Conservation (phyloP, 1,140 invertebrate genomes). For the Leptopilina boulardi region DNA sequence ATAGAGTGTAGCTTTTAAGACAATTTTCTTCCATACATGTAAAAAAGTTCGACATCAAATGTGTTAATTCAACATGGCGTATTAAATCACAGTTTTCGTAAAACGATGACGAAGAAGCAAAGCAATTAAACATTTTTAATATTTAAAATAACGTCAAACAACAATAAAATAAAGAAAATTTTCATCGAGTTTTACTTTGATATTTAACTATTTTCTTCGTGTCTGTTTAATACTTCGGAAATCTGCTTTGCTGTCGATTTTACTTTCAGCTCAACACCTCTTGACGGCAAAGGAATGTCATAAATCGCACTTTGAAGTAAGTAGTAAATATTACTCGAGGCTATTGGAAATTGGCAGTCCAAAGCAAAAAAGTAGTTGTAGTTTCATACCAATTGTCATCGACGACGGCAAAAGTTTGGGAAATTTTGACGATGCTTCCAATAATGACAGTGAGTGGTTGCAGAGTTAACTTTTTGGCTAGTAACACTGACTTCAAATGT, state of each 20-base stretch:
- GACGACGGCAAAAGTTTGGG: background rate
- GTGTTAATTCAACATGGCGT: too few relatives aligned
- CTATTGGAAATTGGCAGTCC: too few relatives aligned
- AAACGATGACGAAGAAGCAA: too few relatives aligned
- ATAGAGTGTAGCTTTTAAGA: too few relatives aligned
- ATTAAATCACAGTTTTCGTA: too few relatives aligned
- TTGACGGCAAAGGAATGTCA: background rate
- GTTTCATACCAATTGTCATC: background rate
- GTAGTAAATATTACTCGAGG: background rate
- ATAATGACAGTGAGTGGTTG: background rate
- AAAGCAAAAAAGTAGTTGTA: background rate
- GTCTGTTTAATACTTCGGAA: background rate
- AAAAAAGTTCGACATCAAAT: too few relatives aligned
- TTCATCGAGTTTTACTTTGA: too few relatives aligned
- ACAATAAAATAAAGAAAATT: too few relatives aligned
- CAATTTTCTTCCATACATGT: too few relatives aligned
- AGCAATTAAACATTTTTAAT: too few relatives aligned
- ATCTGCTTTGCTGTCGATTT: background rate
- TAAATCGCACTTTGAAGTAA: background rate
- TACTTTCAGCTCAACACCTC: background rate
- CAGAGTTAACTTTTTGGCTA: background rate
- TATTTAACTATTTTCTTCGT: background rate
- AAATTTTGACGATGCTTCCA: background rate
- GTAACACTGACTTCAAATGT: background rate
- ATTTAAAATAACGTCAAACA: too few relatives aligned